Evolutionary conservation across 2,113 vertebrate genomes (phyloP).

Genomic region (Corynorhinus townsendii): DNA sequence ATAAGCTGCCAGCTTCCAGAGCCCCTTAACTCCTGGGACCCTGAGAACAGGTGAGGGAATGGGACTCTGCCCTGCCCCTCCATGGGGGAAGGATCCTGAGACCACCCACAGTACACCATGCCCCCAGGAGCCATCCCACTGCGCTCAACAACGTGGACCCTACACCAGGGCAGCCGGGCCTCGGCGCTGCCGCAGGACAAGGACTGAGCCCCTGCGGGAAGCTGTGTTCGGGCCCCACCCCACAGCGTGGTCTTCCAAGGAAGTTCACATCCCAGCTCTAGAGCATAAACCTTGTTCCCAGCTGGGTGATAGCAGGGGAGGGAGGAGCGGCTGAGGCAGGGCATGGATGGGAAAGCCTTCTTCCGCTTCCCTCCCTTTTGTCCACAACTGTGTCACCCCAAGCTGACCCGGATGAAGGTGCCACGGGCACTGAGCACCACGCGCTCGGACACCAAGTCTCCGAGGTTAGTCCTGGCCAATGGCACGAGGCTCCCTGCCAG

Average conservation of each 20-base stretch:
- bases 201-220: neutral
- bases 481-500: neutral
- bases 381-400: conserved; percentile 43
- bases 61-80: neutral
- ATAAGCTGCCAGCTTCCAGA: neutral
- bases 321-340: neutral
- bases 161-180: fast-evolving
- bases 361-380: conserved; percentile 14
- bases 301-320: neutral
- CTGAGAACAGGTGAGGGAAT: neutral
- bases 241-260: neutral
- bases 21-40: neutral
- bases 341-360: neutral
- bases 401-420: conserved; percentile 63
- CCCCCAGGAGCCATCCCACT: neutral
- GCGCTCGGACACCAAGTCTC: neutral
- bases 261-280: neutral
- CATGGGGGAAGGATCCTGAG: neutral
- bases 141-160: too few species aligned
- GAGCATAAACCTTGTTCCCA: neutral
- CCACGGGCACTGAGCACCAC: neutral
- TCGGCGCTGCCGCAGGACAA: neutral
- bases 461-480: conserved; percentile 64
- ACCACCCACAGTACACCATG: neutral
- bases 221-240: fast-evolving